Conservation (phyloP, 2,888 invertebrate genomes). For the Trichopria drosophilae region DNA sequence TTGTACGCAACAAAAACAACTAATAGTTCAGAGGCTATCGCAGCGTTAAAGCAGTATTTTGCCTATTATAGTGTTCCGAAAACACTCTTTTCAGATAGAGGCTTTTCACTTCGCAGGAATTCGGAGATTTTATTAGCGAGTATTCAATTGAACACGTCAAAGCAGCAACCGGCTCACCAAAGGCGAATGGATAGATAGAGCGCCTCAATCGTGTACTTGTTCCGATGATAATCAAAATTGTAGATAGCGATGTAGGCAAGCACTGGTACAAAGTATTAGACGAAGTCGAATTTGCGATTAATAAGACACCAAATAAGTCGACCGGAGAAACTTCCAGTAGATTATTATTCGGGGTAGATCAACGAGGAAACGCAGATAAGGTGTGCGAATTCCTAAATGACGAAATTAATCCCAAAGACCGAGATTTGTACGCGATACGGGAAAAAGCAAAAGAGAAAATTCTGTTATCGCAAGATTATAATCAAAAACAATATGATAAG, state of each 20-base stretch:
- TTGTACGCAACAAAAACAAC: slow-evolving; percentile 25
- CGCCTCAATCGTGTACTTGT: slow-evolving; percentile 21
- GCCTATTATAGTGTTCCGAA: slow-evolving; percentile 8
- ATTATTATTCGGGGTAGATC: slow-evolving; percentile 38
- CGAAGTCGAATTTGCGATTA: slow-evolving; percentile 27
- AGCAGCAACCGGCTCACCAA: slow-evolving; percentile 29
- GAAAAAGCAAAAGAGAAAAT: no score
- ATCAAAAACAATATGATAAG: slow-evolving; percentile 24
- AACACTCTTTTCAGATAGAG: slow-evolving; percentile 24
- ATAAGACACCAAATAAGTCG: slow-evolving; percentile 31
- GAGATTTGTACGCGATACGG: no score
- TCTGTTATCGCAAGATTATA: no score
- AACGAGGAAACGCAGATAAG: slow-evolving; percentile 36
- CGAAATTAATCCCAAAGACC: slow-evolving; percentile 28
- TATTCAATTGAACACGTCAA: slow-evolving; percentile 16
- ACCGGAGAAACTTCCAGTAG: slow-evolving; percentile 41
- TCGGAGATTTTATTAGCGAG: slow-evolving; percentile 19
- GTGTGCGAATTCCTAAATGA: slow-evolving; percentile 33
- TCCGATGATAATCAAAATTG: slow-evolving; percentile 21
- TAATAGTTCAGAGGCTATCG: slow-evolving; percentile 14
- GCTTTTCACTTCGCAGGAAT: slow-evolving; percentile 29
- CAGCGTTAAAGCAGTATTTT: slow-evolving; percentile 8
- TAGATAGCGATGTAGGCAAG: slow-evolving; percentile 4
- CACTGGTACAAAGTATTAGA: slow-evolving; percentile 26
- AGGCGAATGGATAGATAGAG: slow-evolving; percentile 36